Conservation (phyloP, 2,797 vertebrate species). For the Gorsachius magnificus region DNA sequence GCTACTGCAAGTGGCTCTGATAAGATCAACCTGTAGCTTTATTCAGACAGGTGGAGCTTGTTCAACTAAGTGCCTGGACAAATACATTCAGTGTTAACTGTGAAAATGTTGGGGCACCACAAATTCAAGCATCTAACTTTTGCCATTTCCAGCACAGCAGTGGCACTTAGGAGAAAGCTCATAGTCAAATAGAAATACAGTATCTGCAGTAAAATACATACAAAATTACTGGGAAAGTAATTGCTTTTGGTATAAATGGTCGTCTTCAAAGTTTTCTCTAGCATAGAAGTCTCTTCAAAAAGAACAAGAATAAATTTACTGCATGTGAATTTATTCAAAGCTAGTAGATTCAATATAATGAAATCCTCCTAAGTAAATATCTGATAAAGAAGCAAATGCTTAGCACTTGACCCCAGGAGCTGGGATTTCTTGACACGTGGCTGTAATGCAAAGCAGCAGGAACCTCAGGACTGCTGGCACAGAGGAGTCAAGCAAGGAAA, state of each 20-base stretch:
- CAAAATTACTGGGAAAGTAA: conserved; percentile 78
- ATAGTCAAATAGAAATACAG: conserved; percentile 67
- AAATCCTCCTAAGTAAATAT: conserved; percentile 76
- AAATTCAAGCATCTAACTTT: conserved; percentile 10
- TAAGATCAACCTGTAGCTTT: neutral
- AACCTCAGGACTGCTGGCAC: neutral
- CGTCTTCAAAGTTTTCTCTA: conserved; percentile 73
- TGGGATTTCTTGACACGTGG: conserved; percentile 36
- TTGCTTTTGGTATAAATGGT: conserved; percentile 79
- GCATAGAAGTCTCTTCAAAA: conserved; percentile 64
- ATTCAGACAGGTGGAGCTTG: neutral
- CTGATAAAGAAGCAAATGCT: conserved; percentile 74
- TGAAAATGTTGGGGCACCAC: neutral
- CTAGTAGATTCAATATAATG: conserved; percentile 76
- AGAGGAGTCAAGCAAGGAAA: neutral
- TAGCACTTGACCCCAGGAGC: conserved; percentile 70
- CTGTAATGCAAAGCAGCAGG: conserved; percentile 40
- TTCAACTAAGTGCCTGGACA: neutral
- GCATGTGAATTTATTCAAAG: conserved; percentile 76
- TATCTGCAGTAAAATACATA: conserved; percentile 72
- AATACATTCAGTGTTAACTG: neutral
- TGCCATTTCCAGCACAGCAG: conserved; percentile 14
- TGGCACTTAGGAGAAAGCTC: conserved; percentile 61
- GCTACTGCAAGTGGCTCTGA: neutral
- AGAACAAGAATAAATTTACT: conserved; percentile 72